Evolutionary conservation across 2,888 invertebrate species (phyloP).

Genomic region (Mythimna impura): DNA sequence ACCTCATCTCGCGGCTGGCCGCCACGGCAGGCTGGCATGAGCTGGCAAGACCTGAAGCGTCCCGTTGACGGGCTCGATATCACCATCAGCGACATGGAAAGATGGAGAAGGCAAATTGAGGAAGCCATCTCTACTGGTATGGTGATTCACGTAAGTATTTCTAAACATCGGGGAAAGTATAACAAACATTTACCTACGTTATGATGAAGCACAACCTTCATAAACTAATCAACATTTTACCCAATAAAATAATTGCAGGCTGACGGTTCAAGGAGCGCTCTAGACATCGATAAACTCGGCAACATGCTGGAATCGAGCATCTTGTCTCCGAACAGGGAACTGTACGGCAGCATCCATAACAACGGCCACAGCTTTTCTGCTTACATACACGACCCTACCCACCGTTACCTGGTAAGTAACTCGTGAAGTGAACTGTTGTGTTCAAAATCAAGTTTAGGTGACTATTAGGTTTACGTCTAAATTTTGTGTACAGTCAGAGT

Average conservation of each 20-base stretch:
- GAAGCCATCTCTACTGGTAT: slow-evolving; percentile 94
- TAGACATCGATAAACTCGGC: slow-evolving; percentile 93
- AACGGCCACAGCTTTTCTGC: slow-evolving; percentile 93
- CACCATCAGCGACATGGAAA: slow-evolving; percentile 92
- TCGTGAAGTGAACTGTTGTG: not conserved
- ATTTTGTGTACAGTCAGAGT: too few relatives aligned
- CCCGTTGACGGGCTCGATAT: slow-evolving; percentile 91
- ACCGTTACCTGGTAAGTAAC: slow-evolving; percentile 92
- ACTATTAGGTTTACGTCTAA: too few relatives aligned
- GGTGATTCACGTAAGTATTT: slow-evolving; percentile 88
- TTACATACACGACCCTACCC: slow-evolving; percentile 93
- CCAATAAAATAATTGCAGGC: slow-evolving; percentile 74
- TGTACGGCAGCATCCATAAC: slow-evolving; percentile 94
- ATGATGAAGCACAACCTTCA: not conserved
- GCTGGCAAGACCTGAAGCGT: slow-evolving; percentile 92
- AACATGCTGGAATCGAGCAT: slow-evolving; percentile 93
- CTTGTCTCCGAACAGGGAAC: slow-evolving; percentile 91
- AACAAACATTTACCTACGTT: not conserved
- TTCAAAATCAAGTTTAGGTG: too few relatives aligned
- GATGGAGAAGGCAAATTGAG: slow-evolving; percentile 94
- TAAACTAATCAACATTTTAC: not conserved
- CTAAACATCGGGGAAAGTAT: not conserved
- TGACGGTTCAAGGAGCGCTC: slow-evolving; percentile 83
- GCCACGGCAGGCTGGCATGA: slow-evolving; percentile 91
- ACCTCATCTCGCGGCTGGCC: slow-evolving; percentile 94